phyloP scores from a whole-genome alignment of 2,888 invertebrate species.

The Rhamnusium bicolor region DNA sequence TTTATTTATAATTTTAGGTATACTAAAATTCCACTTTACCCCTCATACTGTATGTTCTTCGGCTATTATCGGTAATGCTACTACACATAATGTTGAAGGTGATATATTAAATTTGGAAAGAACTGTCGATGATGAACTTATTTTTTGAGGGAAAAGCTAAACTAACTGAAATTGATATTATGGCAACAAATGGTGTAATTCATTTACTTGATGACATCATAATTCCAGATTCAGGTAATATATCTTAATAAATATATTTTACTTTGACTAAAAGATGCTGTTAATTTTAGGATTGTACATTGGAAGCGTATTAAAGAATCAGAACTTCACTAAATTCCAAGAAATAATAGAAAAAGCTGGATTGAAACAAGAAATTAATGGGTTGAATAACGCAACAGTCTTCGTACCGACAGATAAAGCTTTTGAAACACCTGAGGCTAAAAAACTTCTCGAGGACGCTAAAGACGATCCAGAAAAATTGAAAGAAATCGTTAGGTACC shows the following conservation, averaged over 20 bases:
- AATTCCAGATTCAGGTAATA: constrained; percentile 74
- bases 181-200: constrained; percentile 83
- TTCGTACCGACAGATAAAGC: constrained; percentile 80
- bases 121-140: constrained; percentile 72
- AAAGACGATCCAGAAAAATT: constrained; percentile 71
- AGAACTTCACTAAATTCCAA: constrained; percentile 77
- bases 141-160: constrained; percentile 76
- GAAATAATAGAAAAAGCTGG: constrained; percentile 74
- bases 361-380: constrained; percentile 74
- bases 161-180: constrained; percentile 75
- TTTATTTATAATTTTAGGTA: constrained; percentile 69
- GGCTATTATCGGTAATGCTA: constrained; percentile 74
- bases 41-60: constrained; percentile 79
- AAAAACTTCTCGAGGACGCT: constrained; percentile 67
- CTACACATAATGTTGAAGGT: constrained; percentile 73
- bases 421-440: constrained; percentile 71
- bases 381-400: constrained; percentile 76
- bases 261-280: not conserved
- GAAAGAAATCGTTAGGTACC: constrained; percentile 76
- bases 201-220: constrained; percentile 80
- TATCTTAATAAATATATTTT: not conserved
- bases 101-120: constrained; percentile 72
- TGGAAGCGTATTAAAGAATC: constrained; percentile 73
- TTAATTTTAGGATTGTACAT: constrained; percentile 63
- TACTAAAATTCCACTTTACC: constrained; percentile 79